phyloP scores from a whole-genome alignment of 2,113 vertebrate genomes.

The Candoia aspera region DNA sequence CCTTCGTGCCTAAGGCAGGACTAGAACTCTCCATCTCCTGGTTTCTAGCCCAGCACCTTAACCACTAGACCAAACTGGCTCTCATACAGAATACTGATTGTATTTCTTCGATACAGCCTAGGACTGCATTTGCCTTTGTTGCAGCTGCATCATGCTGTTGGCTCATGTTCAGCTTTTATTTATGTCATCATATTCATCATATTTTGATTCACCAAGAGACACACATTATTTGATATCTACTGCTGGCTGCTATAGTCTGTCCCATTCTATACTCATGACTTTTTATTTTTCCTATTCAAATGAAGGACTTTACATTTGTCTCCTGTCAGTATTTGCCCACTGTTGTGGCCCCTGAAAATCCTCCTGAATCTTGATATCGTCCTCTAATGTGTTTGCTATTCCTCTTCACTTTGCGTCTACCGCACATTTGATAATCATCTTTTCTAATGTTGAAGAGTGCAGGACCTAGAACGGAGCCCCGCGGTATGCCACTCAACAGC shows the following conservation, averaged over 20 bases:
- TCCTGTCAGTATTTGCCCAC: background rate
- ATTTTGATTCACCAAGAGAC: background rate
- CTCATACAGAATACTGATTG: too few species aligned
- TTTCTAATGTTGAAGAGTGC: background rate
- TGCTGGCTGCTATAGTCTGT: background rate
- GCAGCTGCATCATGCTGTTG: background rate
- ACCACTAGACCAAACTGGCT: too few species aligned
- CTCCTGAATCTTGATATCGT: background rate
- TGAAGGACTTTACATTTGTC: background rate
- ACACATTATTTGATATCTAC: background rate
- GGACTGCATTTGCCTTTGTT: background rate
- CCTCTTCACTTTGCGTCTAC: background rate
- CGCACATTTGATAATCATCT: background rate
- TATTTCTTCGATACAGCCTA: background rate
- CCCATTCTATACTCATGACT: background rate
- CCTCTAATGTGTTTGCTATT: background rate
- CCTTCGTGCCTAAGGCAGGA: too few species aligned
- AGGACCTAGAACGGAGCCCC: background rate
- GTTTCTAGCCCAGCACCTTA: too few species aligned
- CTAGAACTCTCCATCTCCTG: too few species aligned
- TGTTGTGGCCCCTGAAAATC: background rate
- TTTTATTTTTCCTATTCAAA: background rate
- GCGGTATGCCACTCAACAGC: background rate
- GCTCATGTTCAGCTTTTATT: background rate
- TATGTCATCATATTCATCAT: background rate